Conservation (phyloP, 1,140 invertebrate genomes). For the Coptotermes formosanus region DNA sequence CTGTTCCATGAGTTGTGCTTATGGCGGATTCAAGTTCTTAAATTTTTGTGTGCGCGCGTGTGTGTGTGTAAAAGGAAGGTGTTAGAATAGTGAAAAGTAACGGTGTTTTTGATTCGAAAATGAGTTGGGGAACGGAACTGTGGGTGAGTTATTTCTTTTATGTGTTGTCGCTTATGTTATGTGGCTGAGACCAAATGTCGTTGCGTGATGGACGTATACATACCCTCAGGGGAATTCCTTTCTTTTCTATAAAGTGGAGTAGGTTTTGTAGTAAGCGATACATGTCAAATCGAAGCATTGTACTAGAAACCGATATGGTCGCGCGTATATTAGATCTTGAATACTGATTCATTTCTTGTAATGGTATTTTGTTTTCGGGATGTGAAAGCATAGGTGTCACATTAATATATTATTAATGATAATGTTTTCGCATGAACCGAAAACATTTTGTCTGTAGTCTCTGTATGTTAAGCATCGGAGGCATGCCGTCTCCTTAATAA, state of each 20-base stretch:
- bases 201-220: background rate
- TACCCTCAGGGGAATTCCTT: constrained; percentile 3
- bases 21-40: background rate
- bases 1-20: background rate
- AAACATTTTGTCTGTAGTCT: no score
- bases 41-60: background rate
- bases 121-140: constrained; percentile 12
- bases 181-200: background rate
- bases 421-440: no score
- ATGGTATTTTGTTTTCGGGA: no score
- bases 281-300: background rate
- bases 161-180: background rate
- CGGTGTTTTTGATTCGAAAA: background rate
- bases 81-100: background rate
- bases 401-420: no score
- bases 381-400: no score
- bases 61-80: background rate
- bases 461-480: no score
- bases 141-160: background rate
- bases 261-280: background rate
- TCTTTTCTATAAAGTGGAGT: background rate
- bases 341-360: no score
- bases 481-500: no score
- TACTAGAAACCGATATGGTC: no score
- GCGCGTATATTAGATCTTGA: no score